These are phyloP conservation scores for Samia ricini DNA, from an alignment of 1,140 invertebrate genomes.

Conservation along the genomic window DNA sequence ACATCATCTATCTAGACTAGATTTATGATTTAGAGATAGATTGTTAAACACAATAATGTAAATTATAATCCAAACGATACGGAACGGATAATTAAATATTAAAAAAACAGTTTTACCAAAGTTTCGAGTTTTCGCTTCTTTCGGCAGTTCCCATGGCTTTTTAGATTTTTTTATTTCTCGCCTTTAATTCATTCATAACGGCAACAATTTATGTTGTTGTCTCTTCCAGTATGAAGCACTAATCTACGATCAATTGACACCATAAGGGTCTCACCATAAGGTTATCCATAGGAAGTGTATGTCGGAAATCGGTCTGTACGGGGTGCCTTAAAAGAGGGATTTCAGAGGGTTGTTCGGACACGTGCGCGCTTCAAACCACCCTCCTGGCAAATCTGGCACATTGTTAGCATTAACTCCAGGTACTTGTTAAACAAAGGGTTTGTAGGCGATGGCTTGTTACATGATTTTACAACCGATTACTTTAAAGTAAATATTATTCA, in stretches of 20 bases:
- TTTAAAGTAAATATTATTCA: conserved; percentile 1
- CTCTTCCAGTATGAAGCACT: background rate
- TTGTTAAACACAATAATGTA: background rate
- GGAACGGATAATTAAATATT: too few relatives aligned
- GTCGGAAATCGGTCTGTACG: conserved; percentile 22
- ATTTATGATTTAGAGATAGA: background rate
- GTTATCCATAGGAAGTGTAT: conserved; percentile 25
- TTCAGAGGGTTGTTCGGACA: conserved; percentile 1
- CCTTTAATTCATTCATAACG: too few relatives aligned
- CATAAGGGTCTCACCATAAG: too few relatives aligned
- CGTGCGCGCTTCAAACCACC: conserved; percentile 11
- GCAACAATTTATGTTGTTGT: too few relatives aligned
- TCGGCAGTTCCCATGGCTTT: too few relatives aligned
- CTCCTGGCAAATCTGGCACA: conserved; percentile 6
- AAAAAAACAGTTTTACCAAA: too few relatives aligned
- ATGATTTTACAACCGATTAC: background rate
- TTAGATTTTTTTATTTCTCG: too few relatives aligned
- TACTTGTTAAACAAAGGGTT: conserved; percentile 7
- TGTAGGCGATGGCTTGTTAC: background rate
- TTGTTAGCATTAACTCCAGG: conserved; percentile 1
- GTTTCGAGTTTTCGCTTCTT: too few relatives aligned
- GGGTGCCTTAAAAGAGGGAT: conserved; percentile 7
- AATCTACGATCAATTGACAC: conserved; percentile 19
- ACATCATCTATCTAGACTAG: background rate
- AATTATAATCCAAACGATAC: too few relatives aligned